A percentile compares a stretch with the other conserved stretches of the same genome.
These are phyloP conservation scores for Hylyphantes graminicola DNA, from an alignment of 1,140 invertebrate genomes.

Conservation along the genomic window DNA sequence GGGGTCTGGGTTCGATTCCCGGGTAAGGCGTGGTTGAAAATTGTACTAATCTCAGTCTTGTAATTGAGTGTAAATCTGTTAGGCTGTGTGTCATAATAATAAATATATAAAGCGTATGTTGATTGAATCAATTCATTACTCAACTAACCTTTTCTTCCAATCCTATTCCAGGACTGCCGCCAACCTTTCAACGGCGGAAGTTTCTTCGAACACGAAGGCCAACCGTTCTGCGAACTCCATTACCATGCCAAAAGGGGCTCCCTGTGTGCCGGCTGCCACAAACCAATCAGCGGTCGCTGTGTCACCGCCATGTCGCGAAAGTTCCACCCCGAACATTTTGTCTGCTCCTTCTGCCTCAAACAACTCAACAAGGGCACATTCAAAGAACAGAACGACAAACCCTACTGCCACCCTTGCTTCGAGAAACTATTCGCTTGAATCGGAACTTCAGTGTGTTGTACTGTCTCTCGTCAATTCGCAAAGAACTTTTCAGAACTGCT, in stretches of 20 bases:
- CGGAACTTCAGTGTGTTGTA: not conserved
- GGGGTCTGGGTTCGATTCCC: too few species aligned
- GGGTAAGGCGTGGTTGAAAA: too few species aligned
- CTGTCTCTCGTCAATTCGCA: not conserved
- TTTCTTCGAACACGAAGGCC: constrained; percentile 95
- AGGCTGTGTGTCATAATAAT: too few species aligned
- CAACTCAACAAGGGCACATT: constrained; percentile 98
- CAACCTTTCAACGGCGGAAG: constrained; percentile 92
- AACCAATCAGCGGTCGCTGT: constrained; percentile 95
- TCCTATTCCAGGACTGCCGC: constrained; percentile 81
- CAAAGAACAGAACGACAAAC: constrained; percentile 97
- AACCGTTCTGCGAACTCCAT: constrained; percentile 97
- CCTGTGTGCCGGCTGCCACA: constrained; percentile 95
- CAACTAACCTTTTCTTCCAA: not conserved
- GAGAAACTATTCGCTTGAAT: constrained; percentile 87
- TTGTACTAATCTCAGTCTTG: too few species aligned
- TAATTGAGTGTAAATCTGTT: too few species aligned
- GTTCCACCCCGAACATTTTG: constrained; percentile 99
- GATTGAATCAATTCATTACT: not conserved
- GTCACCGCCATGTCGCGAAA: constrained; percentile 99
- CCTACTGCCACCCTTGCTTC: constrained; percentile 97
- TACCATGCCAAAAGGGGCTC: constrained; percentile 97
- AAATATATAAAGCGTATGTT: too few species aligned
- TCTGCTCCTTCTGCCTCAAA: constrained; percentile 96
- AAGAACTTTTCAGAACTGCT: too few species aligned